Evolutionary conservation across 2,113 vertebrate genomes (phyloP).

Genomic region (Neogobius melanostomus): DNA sequence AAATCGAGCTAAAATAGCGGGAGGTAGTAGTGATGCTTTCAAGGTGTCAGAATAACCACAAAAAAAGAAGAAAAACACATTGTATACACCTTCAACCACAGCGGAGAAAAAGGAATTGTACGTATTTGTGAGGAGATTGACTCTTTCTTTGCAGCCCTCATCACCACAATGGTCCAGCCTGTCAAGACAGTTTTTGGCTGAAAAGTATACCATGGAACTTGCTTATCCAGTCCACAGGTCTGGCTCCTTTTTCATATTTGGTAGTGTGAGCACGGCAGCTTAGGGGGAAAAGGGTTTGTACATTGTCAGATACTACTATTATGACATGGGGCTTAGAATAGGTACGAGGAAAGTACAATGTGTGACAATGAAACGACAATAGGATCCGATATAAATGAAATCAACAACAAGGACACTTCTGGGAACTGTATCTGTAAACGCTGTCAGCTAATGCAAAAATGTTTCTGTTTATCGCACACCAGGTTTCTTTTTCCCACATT

Average conservation of each 20-base stretch:
- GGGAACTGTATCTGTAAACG: slow-evolving; percentile 18
- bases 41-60: background rate
- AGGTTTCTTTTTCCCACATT: background rate
- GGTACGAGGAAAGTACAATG: background rate
- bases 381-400: slow-evolving; percentile 13
- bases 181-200: background rate
- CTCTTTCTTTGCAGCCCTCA: too few species aligned
- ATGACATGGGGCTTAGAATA: background rate
- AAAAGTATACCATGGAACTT: background rate
- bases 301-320: background rate
- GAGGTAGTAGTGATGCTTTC: background rate
- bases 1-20: background rate
- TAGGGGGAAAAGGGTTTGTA: background rate
- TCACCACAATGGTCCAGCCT: too few species aligned
- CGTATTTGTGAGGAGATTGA: too few species aligned
- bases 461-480: background rate
- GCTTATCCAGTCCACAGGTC: background rate
- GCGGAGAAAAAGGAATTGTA: too few species aligned
- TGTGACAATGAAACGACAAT: background rate
- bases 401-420: slow-evolving; percentile 10
- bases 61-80: too few species aligned
- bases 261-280: background rate
- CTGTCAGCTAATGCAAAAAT: background rate
- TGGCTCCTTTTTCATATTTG: background rate
- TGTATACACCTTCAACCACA: too few species aligned